Percentiles rank a stretch among this genome's conserved stretches.
Evolutionary conservation across 2,113 vertebrate genomes (phyloP).

Genomic region (Myanophis thanlyinensis): DNA sequence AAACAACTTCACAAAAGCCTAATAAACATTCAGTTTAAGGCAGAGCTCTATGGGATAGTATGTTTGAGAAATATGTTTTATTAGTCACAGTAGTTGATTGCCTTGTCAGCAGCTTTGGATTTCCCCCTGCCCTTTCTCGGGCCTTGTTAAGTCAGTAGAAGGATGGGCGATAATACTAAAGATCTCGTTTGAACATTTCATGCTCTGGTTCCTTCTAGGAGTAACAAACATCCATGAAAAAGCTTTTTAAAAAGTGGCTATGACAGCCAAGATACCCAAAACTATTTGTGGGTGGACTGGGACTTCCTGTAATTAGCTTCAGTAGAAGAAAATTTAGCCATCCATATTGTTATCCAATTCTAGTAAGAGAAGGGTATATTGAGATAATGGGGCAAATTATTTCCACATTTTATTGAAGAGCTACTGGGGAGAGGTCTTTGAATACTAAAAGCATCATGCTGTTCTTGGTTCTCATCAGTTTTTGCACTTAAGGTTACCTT

Average conservation of each 20-base stretch:
- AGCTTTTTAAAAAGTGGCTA: background rate
- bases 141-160: background rate
- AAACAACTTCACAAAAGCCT: background rate
- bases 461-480: background rate
- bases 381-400: background rate
- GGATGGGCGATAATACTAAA: background rate
- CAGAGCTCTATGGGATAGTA: background rate
- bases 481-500: background rate
- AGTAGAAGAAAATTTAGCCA: background rate
- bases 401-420: background rate
- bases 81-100: background rate
- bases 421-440: background rate
- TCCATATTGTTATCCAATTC: background rate
- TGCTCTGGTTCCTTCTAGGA: background rate
- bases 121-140: background rate
- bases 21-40: background rate
- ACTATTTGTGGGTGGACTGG: background rate
- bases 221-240: background rate
- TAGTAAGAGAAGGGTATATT: background rate
- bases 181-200: background rate
- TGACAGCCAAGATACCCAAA: background rate
- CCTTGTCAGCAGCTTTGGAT: background rate
- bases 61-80: background rate
- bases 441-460: background rate
- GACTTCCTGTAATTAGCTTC: background rate